Conservation (phyloP, 2,113 vertebrate genomes). For the Castor canadensis region DNA sequence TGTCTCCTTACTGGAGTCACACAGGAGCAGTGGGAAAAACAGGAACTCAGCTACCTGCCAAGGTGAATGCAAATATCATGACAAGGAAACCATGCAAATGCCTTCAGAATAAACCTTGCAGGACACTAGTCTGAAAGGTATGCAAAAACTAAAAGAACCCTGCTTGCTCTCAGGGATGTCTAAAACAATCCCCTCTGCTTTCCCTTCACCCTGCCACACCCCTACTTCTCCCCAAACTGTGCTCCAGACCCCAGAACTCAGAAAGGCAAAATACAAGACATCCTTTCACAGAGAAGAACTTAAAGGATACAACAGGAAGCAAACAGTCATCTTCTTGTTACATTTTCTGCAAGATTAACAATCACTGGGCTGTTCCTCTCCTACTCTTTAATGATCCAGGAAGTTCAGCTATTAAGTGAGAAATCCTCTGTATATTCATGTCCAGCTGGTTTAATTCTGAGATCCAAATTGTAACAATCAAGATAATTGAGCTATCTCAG, state of each 20-base stretch:
- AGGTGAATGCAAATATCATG: conserved; percentile 50
- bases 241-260: background rate
- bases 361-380: conserved; percentile 65
- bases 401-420: conserved; percentile 62
- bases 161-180: background rate
- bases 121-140: background rate
- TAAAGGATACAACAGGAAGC: conserved; percentile 47
- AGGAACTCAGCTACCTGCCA: background rate
- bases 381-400: conserved; percentile 46
- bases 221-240: background rate
- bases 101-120: background rate
- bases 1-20: background rate
- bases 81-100: conserved; percentile 47
- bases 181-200: background rate
- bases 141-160: conserved; percentile 15
- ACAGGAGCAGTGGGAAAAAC: background rate
- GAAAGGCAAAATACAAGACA: conserved; percentile 34
- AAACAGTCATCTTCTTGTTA: conserved; percentile 22
- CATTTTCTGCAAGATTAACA: conserved; percentile 56
- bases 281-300: conserved; percentile 46
- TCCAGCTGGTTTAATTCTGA: conserved; percentile 44
- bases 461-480: conserved; percentile 58
- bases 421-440: conserved; percentile 66
- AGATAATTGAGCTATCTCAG: conserved; percentile 62
- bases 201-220: background rate